phyloP scores from a whole-genome alignment of 2,888 invertebrate species.

The Philereme vetulata region DNA sequence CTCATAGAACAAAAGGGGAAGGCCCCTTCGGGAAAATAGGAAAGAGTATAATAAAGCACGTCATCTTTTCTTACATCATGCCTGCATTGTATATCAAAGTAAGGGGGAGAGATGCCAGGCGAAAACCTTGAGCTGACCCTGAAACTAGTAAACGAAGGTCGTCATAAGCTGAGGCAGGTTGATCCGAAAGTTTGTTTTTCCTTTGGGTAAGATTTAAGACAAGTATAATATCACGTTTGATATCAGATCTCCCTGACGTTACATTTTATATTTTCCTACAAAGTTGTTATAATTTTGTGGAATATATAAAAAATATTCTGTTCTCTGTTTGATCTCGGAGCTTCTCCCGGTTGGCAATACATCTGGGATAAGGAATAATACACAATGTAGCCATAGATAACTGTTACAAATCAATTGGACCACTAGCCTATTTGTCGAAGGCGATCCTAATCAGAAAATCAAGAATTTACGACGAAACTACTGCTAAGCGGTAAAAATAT shows the following conservation, averaged over 20 bases:
- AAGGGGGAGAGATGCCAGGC: background rate
- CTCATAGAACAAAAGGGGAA: background rate
- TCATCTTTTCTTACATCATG: background rate
- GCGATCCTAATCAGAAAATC: conserved; percentile 6
- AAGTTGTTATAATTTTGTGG: too few species aligned
- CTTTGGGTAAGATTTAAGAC: too few species aligned
- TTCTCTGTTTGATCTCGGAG: conserved; percentile 9
- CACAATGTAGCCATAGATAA: conserved; percentile 2
- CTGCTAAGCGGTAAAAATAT: conserved; percentile 13
- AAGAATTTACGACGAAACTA: conserved; percentile 12
- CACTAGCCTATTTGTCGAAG: conserved; percentile 16
- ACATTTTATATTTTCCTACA: too few species aligned
- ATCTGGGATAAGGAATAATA: conserved; percentile 15
- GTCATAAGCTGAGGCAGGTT: too few species aligned
- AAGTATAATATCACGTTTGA: too few species aligned
- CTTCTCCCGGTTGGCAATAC: conserved; percentile 8
- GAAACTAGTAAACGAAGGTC: too few species aligned
- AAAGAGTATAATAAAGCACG: too few species aligned
- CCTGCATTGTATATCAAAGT: background rate
- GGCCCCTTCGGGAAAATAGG: background rate
- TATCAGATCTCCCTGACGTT: too few species aligned
- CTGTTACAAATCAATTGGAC: conserved; percentile 2
- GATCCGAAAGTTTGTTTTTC: too few species aligned
- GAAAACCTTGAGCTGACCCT: background rate
- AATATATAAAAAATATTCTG: background rate